Evolutionary conservation across 2,113 vertebrate species (phyloP).

Genomic region (Pavo muticus): DNA sequence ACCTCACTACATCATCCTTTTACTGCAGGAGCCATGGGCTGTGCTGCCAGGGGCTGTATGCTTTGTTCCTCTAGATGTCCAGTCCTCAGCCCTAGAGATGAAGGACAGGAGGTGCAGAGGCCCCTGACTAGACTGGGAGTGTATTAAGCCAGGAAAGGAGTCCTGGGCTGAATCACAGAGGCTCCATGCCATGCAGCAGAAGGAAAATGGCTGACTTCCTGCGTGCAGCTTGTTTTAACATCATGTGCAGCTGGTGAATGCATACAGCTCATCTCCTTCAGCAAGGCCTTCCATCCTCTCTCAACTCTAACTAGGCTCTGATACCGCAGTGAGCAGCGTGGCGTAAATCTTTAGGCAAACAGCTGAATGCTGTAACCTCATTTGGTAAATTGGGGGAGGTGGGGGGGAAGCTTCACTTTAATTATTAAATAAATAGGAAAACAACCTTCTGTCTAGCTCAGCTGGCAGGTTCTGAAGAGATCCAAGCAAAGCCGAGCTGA

Average conservation of each 20-base stretch:
- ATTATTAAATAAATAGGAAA: background rate
- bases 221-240: background rate
- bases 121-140: background rate
- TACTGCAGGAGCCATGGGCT: background rate
- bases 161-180: background rate
- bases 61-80: background rate
- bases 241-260: rapidly evolving
- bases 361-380: background rate
- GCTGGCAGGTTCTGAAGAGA: background rate
- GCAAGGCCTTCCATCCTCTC: background rate
- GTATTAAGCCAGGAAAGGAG: background rate
- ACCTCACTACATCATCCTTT: background rate
- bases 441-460: slow-evolving; percentile 11
- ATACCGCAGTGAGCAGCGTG: background rate
- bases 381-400: background rate
- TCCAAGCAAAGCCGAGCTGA: background rate
- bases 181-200: background rate
- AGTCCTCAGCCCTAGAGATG: background rate
- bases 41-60: background rate
- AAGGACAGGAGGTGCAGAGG: background rate
- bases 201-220: background rate
- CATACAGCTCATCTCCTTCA: background rate
- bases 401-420: background rate
- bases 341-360: background rate
- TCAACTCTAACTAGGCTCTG: background rate